These are phyloP conservation scores for Eira barbara DNA, from an alignment of 2,113 vertebrate genomes.

Conservation along the genomic window DNA sequence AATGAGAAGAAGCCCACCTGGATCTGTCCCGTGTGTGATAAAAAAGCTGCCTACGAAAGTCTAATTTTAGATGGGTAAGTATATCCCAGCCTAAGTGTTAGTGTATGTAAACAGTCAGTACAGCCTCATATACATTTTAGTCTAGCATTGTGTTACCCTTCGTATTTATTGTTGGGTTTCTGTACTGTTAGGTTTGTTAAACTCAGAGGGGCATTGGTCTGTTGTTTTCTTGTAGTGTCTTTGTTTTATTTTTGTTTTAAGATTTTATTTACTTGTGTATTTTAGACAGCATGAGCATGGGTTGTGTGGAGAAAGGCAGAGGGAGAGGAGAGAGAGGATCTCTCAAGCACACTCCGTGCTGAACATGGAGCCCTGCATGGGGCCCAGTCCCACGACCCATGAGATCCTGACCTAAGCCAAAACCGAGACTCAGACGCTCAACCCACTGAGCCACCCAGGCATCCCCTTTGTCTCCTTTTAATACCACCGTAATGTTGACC, in stretches of 20 bases:
- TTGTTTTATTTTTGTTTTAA: not conserved
- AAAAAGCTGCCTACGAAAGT: conserved; percentile 96
- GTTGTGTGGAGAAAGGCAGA: not conserved
- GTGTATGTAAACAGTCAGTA: not conserved
- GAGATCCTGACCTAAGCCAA: not conserved
- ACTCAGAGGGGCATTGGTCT: not conserved
- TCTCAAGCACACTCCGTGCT: not conserved
- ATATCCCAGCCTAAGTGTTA: not conserved
- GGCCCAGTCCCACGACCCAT: not conserved
- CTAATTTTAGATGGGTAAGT: conserved; percentile 96
- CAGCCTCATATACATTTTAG: not conserved
- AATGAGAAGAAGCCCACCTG: conserved; percentile 99
- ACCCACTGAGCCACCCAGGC: not conserved
- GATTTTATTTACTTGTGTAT: not conserved
- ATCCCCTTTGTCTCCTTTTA: not conserved
- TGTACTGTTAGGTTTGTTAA: not conserved
- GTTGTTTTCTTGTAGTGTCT: not conserved
- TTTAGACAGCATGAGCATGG: not conserved
- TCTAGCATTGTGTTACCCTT: not conserved
- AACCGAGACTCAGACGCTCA: not conserved
- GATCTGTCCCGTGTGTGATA: conserved; percentile 99
- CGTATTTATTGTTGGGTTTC: not conserved
- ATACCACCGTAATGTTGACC: not conserved
- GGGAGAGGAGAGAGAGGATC: not conserved
- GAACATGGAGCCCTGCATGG: not conserved